Conservation (phyloP, 2,888 invertebrate genomes). For the Rhorus exstirpatorius region DNA sequence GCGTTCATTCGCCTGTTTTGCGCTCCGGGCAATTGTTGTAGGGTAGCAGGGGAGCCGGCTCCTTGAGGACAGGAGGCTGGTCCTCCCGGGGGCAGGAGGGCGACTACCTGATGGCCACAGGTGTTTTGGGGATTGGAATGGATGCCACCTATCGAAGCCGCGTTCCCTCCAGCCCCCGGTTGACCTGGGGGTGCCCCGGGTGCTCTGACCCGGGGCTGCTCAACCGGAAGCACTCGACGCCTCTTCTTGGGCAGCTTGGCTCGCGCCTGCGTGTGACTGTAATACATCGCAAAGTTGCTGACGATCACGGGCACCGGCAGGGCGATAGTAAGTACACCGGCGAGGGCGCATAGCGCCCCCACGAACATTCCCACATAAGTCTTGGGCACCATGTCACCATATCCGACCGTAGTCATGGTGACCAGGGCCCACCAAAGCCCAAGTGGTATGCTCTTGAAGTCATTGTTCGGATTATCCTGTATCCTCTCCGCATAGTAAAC, state of each 20-base stretch:
- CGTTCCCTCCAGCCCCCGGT: constrained; percentile 83
- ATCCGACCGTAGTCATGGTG: constrained; percentile 99
- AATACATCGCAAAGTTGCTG: constrained; percentile 99
- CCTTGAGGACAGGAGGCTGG: constrained; percentile 85
- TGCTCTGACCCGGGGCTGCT: constrained; percentile 89
- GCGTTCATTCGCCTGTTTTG: constrained; percentile 94
- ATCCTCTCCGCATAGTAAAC: constrained; percentile 99
- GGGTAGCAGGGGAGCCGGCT: constrained; percentile 79
- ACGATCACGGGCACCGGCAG: constrained; percentile 99
- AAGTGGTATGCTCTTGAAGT: constrained; percentile 99
- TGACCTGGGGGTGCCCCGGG: constrained; percentile 84
- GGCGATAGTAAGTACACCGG: constrained; percentile 99
- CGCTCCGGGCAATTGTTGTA: constrained; percentile 86
- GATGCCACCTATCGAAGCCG: constrained; percentile 77
- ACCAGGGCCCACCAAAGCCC: constrained; percentile 99
- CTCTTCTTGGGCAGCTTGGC: constrained; percentile 99
- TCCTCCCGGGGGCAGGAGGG: constrained; percentile 74
- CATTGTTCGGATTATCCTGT: constrained; percentile 97
- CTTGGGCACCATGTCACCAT: constrained; percentile 99
- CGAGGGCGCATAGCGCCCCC: constrained; percentile 98
- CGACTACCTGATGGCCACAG: constrained; percentile 76
- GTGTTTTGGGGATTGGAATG: constrained; percentile 70
- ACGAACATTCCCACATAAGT: constrained; percentile 99
- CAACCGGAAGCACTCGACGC: constrained; percentile 98
- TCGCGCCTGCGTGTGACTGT: constrained; percentile 97